Evolutionary conservation across 2,797 vertebrate genomes (phyloP), one percentile per base, ranked within the genome.

Genomic region (Anguilla megastoma): DNA sequence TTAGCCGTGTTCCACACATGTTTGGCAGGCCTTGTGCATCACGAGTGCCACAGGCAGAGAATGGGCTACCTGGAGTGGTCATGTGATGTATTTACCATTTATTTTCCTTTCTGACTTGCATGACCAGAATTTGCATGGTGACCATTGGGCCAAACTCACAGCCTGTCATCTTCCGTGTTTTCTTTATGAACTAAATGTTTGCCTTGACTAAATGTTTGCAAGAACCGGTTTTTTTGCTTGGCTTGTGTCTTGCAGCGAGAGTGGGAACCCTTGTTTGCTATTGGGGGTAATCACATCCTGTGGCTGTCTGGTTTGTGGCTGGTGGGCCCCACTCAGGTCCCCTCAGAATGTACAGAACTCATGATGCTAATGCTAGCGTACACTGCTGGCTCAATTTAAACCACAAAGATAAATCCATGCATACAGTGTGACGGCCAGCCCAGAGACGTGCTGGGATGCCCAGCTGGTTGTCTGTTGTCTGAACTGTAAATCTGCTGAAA

Each of bases 1-100:
- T 93, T 89, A 91, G 90, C 88, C 27, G 4, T n/a, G 48, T 24
- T 16, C 84, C 54, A 33, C 52, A 54, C 18, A 5, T 30, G 84
- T 16, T n/a, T 41, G 45, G 50, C 54, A 84, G 45, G 82, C 6
- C 45, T 84, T 10, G 16, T 52, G 82, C 3, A 7, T 50, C 45
- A 21, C 6, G 21, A 21, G 45, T n/a, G 12, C 45, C 45, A 41
- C 80, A 45, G 80, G 7, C 2, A 12, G 50, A 58, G 9, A 12
- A n/a, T 85, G 30, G 52, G 33, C 69, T 14, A 36, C 27, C 2
- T 16, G 18, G 30, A 10, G 10, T 33, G 69, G 30, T 36, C 69
- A 74, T 18, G 36, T 41, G 74, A 18, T 76, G 33, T 27, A 12
- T 30, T 18, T 69, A 8, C n/a, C 24, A 71, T 71, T 71, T 71